Base-by-base conservation (phyloP, 2,113 vertebrate genomes). In the Ginglymostoma cirratum region DNA sequence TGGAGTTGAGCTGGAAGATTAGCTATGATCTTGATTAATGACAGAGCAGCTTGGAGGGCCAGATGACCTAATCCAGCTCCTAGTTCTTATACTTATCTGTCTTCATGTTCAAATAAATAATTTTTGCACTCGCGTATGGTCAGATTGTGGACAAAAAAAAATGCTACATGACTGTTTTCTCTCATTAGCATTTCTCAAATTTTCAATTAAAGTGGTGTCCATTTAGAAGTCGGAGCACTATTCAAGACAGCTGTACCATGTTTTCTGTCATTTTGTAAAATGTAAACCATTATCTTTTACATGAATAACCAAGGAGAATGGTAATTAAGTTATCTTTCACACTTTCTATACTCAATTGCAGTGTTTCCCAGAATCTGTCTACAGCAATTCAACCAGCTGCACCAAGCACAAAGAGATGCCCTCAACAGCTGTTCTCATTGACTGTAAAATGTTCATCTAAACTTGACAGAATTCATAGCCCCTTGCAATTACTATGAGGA, bases 241-340 rank as follows among this genome's bases (percentile, higher is more conserved):
- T 83, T 83, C 15, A 83, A 21, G n/a, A 42, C 78, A 42, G 78
- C n/a, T 83, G n/a, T 38, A 83, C 78, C n/a, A 83, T 15, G n/a
- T 4, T 42, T 3, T 83, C 78, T 19, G n/a, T 19, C 78, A 19
- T 83, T 83, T n/a, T 42, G n/a, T 12, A 61, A 61, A 83, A 83
- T 83, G 78, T 19, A 83, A 83, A 17, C 14, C 38, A 42, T 83
- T 38, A 83, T 83, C n/a, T 83, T 83, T 42, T 17, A 83, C 15
- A 42, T n/a, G 34, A 83, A 83, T 83, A 83, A 42, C 15, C 76
- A 19, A 83, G n/a, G n/a, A 38, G 15, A 83, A 83, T 17, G 19
- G 78, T 83, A 38, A 83, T 83, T 83, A 83, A 83, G 15, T 83
- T 83, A 83, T 83, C 78, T 83, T 83, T 83, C n/a, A 83, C 78